These are phyloP conservation scores for Menidia menidia DNA, from an alignment of 2,797 vertebrate species.

Conservation along the genomic window DNA sequence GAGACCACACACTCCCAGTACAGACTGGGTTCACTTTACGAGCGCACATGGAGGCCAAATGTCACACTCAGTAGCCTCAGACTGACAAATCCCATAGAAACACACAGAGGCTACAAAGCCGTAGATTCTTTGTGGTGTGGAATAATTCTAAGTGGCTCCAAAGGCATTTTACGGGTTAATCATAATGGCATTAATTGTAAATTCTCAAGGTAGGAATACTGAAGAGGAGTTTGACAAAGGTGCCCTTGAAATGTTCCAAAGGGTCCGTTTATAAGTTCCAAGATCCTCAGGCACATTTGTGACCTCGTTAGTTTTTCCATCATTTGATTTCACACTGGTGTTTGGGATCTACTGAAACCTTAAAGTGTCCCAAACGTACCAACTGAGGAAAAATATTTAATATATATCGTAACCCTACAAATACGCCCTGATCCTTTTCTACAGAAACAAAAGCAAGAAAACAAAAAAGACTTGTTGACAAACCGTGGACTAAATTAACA, in stretches of 20 bases:
- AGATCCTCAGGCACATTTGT: not conserved
- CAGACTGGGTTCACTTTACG: conserved; percentile 37
- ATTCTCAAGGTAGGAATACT: conserved; percentile 6
- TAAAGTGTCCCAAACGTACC: not conserved
- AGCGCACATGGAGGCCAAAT: conserved; percentile 79
- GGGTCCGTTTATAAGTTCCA: not conserved
- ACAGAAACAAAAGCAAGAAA: no score
- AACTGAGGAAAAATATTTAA: not conserved
- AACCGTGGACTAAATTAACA: no score
- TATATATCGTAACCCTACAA: not conserved
- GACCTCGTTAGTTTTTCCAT: no score
- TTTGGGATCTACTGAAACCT: conserved; percentile 6
- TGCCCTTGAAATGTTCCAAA: not conserved
- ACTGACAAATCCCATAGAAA: conserved; percentile 30
- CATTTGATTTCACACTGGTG: not conserved
- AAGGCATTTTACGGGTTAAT: conserved; percentile 7
- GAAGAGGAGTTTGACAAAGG: conserved; percentile 15
- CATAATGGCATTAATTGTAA: conserved; percentile 1
- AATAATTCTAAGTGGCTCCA: conserved; percentile 8
- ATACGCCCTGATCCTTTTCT: not conserved
- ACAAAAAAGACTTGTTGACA: no score
- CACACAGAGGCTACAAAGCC: conserved; percentile 1
- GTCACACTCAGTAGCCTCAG: conserved; percentile 37
- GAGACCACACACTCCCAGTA: conserved; percentile 58
- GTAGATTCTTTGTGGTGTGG: conserved; percentile 4